Evolutionary conservation across 2,888 invertebrate genomes (phyloP).

Genomic region (Coremacera marginata): DNA sequence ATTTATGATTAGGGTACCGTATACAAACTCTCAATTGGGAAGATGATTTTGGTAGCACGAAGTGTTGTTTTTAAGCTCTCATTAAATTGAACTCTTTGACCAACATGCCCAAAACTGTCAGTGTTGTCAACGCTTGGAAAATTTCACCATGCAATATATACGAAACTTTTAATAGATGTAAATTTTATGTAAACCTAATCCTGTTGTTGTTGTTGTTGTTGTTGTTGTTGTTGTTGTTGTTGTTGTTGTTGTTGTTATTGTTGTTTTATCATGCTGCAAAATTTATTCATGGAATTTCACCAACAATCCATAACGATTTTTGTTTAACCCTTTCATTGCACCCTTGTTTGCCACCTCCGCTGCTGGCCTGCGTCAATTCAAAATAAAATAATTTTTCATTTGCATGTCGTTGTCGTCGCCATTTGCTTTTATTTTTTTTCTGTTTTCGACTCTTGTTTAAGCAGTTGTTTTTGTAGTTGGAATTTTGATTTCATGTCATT

Average conservation of each 20-base stretch:
- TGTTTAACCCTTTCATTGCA: neutral
- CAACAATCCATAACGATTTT: neutral
- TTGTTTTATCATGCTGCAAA: neutral
- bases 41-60: too few species aligned
- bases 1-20: too few species aligned
- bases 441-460: slow-evolving; percentile 41
- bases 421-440: slow-evolving; percentile 30
- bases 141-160: too few species aligned
- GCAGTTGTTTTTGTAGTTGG: slow-evolving; percentile 39
- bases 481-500: slow-evolving; percentile 16
- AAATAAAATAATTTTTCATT: slow-evolving; percentile 32
- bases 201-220: neutral
- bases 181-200: neutral
- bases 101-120: too few species aligned
- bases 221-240: neutral
- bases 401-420: slow-evolving; percentile 24
- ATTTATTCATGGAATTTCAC: neutral
- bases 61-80: too few species aligned
- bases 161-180: too few species aligned
- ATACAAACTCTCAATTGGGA: too few species aligned
- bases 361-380: neutral
- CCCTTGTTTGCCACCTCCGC: slow-evolving; percentile 2
- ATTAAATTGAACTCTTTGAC: too few species aligned
- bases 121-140: too few species aligned
- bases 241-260: neutral